A percentile compares a stretch with the other conserved stretches of the same genome.
phyloP scores from a whole-genome alignment of 2,113 vertebrate species.

The Rissa tridactyla region DNA sequence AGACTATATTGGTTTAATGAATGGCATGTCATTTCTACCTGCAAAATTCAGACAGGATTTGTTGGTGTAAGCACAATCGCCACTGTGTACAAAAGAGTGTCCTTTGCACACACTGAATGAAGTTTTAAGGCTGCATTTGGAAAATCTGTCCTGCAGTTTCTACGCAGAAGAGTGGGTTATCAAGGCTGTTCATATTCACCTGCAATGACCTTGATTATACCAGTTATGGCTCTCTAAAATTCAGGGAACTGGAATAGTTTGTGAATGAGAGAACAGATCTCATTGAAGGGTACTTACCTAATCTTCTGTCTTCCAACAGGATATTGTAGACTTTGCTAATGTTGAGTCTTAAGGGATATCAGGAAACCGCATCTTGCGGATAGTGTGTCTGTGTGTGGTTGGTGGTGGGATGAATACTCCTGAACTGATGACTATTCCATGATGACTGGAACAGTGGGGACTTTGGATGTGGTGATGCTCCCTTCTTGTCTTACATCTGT shows the following conservation, averaged over 20 bases:
- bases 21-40: not conserved
- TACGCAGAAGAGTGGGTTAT: not conserved
- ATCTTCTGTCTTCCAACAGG: not conserved
- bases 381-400: not conserved
- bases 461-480: not conserved
- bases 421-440: not conserved
- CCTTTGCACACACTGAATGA: not conserved
- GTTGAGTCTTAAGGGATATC: not conserved
- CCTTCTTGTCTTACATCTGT: not conserved
- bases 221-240: not conserved
- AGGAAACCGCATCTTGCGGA: not conserved
- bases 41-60: not conserved
- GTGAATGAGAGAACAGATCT: not conserved
- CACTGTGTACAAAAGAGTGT: not conserved
- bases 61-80: not conserved
- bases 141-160: not conserved
- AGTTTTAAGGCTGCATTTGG: not conserved
- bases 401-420: not conserved
- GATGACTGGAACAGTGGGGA: not conserved
- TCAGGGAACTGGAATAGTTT: not conserved
- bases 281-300: not conserved
- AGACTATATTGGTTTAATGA: not conserved
- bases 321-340: not conserved
- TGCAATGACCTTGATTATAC: not conserved
- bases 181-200: not conserved